phyloP scores from a whole-genome alignment of 1,140 invertebrate genomes.

The Drosophila insularis region DNA sequence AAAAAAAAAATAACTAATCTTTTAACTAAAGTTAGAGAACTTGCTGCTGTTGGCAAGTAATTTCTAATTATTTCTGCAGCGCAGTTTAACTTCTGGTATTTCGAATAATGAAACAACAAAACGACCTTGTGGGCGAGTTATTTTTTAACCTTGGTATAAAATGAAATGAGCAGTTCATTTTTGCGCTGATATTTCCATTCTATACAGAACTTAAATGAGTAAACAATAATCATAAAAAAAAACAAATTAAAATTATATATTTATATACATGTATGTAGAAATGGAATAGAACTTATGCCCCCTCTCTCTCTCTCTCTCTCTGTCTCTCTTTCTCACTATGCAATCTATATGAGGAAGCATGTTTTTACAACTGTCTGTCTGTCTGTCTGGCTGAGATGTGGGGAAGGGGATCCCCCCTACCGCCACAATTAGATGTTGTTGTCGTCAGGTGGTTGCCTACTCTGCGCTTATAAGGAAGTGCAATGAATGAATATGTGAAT shows the following conservation, averaged over 20 bases:
- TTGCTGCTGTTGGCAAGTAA: conserved; percentile 1
- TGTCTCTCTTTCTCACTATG: too few relatives aligned
- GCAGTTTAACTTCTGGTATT: conserved; percentile 31
- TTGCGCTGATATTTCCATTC: conserved; percentile 38
- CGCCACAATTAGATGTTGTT: too few relatives aligned
- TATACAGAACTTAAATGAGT: conserved; percentile 42
- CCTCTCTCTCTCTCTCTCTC: too few relatives aligned
- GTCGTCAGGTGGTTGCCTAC: background rate
- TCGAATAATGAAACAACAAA: conserved; percentile 25
- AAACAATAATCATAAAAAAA: conserved; percentile 66
- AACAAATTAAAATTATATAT: background rate
- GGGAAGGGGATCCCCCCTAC: too few relatives aligned
- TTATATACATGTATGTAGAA: conserved; percentile 25
- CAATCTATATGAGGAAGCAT: background rate
- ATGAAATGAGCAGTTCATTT: conserved; percentile 45
- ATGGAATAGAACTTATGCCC: conserved; percentile 22
- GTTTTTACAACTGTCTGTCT: background rate
- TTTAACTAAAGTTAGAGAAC: too few relatives aligned
- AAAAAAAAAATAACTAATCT: too few relatives aligned
- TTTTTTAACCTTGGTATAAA: conserved; percentile 80
- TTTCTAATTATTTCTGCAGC: conserved; percentile 51
- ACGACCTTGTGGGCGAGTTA: conserved; percentile 76
- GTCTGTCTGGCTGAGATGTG: too few relatives aligned
- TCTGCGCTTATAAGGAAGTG: conserved; percentile 1
- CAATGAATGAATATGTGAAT: conserved; percentile 7